Base-by-base conservation (phyloP, 2,888 invertebrate genomes). In the Synergus gifuensis region DNA sequence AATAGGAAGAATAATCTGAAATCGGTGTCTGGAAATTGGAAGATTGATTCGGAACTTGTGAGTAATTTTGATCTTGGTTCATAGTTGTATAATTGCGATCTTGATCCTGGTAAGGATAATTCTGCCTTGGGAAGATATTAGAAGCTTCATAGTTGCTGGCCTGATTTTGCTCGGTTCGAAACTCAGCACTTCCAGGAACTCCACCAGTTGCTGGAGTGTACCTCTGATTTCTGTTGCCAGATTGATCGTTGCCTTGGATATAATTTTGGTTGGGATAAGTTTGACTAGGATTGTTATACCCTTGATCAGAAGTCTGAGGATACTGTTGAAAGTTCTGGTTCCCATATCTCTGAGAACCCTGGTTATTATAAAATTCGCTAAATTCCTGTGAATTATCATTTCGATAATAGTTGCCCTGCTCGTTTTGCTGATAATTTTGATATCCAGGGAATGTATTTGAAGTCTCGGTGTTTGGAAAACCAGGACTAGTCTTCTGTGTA, bases 101-200 rank as follows among this genome's bases (percentile, higher is more conserved):
- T 64, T 88, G 90, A 49, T 91, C 91, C 79, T 89, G 89, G 80
- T 91, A 92, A 7, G 88, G 82, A 79, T 91, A 92, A 14, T 84
- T 86, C 28, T 87, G 89, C 14, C 89, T 85, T 3, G 89, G 85
- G 80, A 89, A 91, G 73, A 88, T 87, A 1, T 86, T 87, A 8
- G 88, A 76, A n/a, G 88, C 84, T n/a, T 91, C 90, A 63, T 90
- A 90, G 84, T 87, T 90, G 11, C 83, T 87, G 4, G 85, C 81
- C 77, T 89, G 87, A 77, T 78, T 86, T 18, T 88, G 89, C 76
- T 91, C 90, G 0, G 86, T 58, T 16, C 89, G 86, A 76, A 89
- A 90, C 64, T 89, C 89, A 16, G 84, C 40, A n/a, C 76, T 28
- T 0, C 79, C 18, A 14, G 80, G 44, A 42, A 16, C 54, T 14